Base-by-base conservation (phyloP, 2,797 vertebrate genomes). In the Cephalopachus bancanus region DNA sequence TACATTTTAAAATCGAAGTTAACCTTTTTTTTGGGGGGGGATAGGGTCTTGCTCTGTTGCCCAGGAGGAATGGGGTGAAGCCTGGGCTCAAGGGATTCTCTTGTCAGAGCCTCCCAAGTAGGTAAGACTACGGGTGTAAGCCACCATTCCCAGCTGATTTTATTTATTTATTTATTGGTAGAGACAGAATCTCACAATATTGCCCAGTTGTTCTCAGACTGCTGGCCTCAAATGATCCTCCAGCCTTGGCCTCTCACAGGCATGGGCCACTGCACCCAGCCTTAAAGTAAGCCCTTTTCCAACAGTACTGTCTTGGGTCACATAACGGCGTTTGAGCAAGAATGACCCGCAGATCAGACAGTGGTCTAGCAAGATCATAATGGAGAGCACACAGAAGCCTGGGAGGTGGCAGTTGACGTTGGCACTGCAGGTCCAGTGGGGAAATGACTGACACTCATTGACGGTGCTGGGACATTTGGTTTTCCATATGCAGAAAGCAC, bases 1-100 rank as follows among this genome's bases (percentile, higher is more conserved):
- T 26, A n/a, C 33, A 83, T 76, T 59, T 83, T 33, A 51, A 94
- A 89, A 83, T 94, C 86, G 76, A 74, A 60, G 37, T 20, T n/a
- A 83, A 33, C 55, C 51, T 75, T 67, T 59, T 65, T 55, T 49
- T 44, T 7, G 44, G 44, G 44, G 44, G 44, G 44, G 44, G 44
- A 44, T 44, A 44, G 44, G 44, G 44, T 44, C 44, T 44, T 44
- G 44, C 44, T 44, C 44, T 44, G 44, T 44, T 44, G 44, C 6
- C 44, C 44, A 44, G 44, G 44, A 44, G 44, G 44, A 44, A 44
- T 44, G 44, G 44, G 44, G 44, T 44, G 44, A 44, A 44, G 44
- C 44, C 44, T 44, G 44, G 44, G 44, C 44, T 44, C 44, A 44
- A 44, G 44, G 44, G 44, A 44, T 44, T 4, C 44, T 44, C 44